Evolutionary conservation across 2,113 vertebrate genomes (phyloP).

Genomic region (Diphyllodes magnificus): DNA sequence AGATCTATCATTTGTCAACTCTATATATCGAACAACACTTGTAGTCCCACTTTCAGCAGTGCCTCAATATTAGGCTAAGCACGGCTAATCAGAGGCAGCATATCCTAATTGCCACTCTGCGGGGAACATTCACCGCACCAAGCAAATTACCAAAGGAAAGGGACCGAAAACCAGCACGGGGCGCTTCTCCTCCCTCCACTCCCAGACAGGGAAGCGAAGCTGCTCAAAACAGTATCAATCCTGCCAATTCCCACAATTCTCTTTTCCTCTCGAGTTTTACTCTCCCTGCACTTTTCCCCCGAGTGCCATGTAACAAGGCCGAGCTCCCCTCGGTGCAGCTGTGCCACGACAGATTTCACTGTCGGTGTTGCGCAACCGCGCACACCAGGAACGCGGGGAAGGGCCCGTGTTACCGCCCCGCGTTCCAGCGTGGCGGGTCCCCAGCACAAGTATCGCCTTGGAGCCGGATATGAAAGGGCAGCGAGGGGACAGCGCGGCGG

Average conservation of each 20-base stretch:
- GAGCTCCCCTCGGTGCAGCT: not conserved
- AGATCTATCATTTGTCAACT: not conserved
- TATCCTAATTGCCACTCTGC: rapidly evolving
- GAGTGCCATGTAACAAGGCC: rapidly evolving
- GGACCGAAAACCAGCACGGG: rapidly evolving
- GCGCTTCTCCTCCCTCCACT: not conserved
- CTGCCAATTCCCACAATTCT: rapidly evolving
- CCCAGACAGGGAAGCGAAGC: not conserved
- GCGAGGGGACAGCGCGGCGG: not conserved
- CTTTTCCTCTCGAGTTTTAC: rapidly evolving
- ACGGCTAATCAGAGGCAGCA: not conserved
- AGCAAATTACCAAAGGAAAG: not conserved
- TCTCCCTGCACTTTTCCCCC: rapidly evolving
- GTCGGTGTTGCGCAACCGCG: not conserved
- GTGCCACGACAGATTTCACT: not conserved
- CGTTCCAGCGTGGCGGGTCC: not conserved
- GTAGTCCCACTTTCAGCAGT: not conserved
- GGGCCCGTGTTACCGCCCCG: not conserved
- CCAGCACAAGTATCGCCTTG: rapidly evolving
- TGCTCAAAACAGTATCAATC: rapidly evolving
- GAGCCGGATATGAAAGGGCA: not conserved
- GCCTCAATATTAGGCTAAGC: rapidly evolving
- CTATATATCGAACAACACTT: rapidly evolving
- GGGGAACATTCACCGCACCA: rapidly evolving
- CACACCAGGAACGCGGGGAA: not conserved